Base-by-base conservation (phyloP, 2,797 vertebrate genomes). In the Anabacerthia variegaticeps region DNA sequence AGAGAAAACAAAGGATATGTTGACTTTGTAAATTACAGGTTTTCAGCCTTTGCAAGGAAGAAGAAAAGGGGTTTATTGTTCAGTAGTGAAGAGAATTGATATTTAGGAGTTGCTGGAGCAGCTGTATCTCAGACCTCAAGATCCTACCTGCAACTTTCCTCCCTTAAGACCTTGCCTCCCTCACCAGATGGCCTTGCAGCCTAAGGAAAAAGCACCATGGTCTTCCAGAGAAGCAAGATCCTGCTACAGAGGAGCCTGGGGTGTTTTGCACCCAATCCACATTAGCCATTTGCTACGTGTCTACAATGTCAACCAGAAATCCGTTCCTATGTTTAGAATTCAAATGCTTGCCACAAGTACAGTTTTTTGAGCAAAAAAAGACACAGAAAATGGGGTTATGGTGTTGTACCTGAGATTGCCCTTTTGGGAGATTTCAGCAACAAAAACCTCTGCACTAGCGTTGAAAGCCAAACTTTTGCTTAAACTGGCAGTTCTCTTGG, bases 51-150 rank as follows among this genome's bases (percentile, higher is more conserved):
- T 67, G 26, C 10, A 55, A 48, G 18, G 2, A 1, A 52, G 49
- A 77, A 21, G 6, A 2, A 62, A 21, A 28, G 2, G 7, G 0
- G 1, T 1, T 86, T 69, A 27, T 26, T 9, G 6, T 56, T 66
- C 61, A 22, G 5, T 13, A 46, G 48, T 7, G 9, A 72, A 32
- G 7, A 54, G 19, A 55, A 51, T 1, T 41, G 32, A 17, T 76
- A 49, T 37, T 56, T 69, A 48, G 19, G 22, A 85, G 22, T 28
- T 92, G 9, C 14, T 68, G 18, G 6, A 78, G 4, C 12, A 39
- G 7, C 9, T 61, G 7, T 36, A 9, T 39, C 36, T 67, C n/a
- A 51, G 36, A 63, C 9, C 27, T 83, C 32, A 80, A n/a, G 19
- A 49, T 55, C 19, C 13, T 66, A 30, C 7, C 16, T 24, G 13